A percentile compares a stretch with the other conserved stretches of the same genome.
Conservation (phyloP, 2,797 vertebrate species). For the Pangasius macronema region DNA sequence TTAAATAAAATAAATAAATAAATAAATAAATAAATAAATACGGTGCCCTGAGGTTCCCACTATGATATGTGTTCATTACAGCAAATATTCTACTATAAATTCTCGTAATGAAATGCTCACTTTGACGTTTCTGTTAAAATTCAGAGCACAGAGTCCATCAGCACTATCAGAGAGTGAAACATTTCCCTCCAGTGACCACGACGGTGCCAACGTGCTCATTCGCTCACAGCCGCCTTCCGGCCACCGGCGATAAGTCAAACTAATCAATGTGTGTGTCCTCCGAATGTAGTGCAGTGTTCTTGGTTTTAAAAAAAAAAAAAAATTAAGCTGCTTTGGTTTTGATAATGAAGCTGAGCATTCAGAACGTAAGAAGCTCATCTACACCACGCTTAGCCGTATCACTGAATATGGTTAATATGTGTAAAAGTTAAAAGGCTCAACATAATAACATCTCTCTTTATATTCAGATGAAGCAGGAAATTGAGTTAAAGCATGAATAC, state of each 20-base stretch:
- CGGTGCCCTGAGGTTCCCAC: not conserved
- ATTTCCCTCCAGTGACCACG: constrained; percentile 9
- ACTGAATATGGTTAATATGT: not conserved
- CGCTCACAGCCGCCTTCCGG: constrained; percentile 4
- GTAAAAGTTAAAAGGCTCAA: not conserved
- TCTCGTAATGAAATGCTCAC: not conserved
- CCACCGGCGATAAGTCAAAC: not conserved
- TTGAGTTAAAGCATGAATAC: not conserved
- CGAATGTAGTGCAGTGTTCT: not conserved
- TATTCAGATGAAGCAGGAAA: constrained; percentile 7
- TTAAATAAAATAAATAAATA: too few species aligned
- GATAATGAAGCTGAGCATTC: not conserved
- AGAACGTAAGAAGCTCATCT: not conserved
- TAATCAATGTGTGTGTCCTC: constrained; percentile 8
- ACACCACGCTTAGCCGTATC: not conserved
- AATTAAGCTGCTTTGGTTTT: not conserved
- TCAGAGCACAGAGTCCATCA: constrained; percentile 9
- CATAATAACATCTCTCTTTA: not conserved
- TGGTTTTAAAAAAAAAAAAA: too few species aligned
- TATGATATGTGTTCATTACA: not conserved
- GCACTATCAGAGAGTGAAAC: not conserved
- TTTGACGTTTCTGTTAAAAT: not conserved
- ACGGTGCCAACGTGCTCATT: not conserved
- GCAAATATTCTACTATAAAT: not conserved
- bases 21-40: not conserved